Evolutionary conservation across 2,113 vertebrate genomes (phyloP).

Genomic region (Salvelinus fontinalis): DNA sequence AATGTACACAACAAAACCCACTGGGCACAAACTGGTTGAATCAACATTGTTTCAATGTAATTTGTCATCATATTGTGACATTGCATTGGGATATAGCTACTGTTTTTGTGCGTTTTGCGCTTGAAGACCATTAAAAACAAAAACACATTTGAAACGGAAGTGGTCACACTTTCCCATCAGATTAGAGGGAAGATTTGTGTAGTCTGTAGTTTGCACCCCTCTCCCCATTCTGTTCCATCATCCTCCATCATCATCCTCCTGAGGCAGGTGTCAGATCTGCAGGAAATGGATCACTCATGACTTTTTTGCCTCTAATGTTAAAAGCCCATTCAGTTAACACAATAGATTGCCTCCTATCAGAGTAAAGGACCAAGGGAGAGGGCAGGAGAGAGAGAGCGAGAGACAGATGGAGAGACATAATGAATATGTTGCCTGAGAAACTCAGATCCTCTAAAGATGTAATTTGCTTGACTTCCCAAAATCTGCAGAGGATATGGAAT

Average conservation of each 20-base stretch:
- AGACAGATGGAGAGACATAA: not conserved
- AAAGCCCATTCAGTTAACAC: too few species aligned
- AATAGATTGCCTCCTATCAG: too few species aligned
- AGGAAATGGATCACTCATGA: too few species aligned
- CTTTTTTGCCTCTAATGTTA: too few species aligned
- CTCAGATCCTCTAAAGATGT: not conserved
- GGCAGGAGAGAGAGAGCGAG: not conserved
- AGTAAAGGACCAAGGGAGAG: not conserved
- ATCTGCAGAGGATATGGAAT: conserved; percentile 12
- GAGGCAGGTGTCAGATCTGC: too few species aligned
- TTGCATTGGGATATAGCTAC: not conserved
- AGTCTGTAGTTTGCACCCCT: not conserved
- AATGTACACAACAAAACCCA: not conserved
- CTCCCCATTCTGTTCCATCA: too few species aligned
- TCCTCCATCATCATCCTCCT: too few species aligned
- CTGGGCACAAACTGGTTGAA: too few species aligned
- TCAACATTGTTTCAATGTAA: too few species aligned
- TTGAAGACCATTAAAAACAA: not conserved
- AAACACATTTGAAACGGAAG: not conserved
- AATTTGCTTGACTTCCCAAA: not conserved
- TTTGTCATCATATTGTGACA: too few species aligned
- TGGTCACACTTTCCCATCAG: not conserved
- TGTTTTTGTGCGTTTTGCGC: too few species aligned
- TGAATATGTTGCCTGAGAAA: not conserved
- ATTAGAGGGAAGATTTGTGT: not conserved